Evolutionary conservation across 64 coral and sea anemone species (phyloP).

Genomic region (Pocillopora verrucosa): DNA sequence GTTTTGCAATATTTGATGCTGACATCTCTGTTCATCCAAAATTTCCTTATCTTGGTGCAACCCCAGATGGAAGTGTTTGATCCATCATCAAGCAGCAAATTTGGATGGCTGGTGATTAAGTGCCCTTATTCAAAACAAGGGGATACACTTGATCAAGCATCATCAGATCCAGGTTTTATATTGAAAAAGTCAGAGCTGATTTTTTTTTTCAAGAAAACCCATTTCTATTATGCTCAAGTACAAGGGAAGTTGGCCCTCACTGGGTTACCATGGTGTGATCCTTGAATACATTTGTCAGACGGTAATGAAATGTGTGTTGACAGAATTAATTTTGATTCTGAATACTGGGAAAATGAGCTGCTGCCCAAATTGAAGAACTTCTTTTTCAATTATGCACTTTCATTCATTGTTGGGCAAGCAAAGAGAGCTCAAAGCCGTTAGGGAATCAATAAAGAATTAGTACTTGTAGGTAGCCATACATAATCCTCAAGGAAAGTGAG

Average conservation of each 20-base stretch:
- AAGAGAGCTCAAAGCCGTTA: slow-evolving; percentile 18
- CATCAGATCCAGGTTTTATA: slow-evolving; percentile 13
- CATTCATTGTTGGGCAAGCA: slow-evolving; percentile 31
- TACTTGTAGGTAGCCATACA: slow-evolving; percentile 13
- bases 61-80: background rate
- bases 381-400: too few species aligned
- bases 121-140: background rate
- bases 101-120: slow-evolving; percentile 30
- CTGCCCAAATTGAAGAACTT: background rate
- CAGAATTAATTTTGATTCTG: slow-evolving; percentile 47
- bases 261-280: too few species aligned
- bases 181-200: slow-evolving; percentile 19
- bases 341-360: slow-evolving; percentile 41
- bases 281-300: too few species aligned
- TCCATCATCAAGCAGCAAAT: background rate
- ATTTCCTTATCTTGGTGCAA: slow-evolving; percentile 51
- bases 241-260: too few species aligned
- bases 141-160: too few species aligned
- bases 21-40: slow-evolving; percentile 19
- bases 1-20: slow-evolving; percentile 62
- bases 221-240: too few species aligned
- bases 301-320: background rate
- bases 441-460: slow-evolving; percentile 11
- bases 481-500: slow-evolving; percentile 8
- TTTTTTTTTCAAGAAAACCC: too few species aligned